Base-by-base conservation (phyloP, 2,113 vertebrate genomes). In the Corythaeola cristata region DNA sequence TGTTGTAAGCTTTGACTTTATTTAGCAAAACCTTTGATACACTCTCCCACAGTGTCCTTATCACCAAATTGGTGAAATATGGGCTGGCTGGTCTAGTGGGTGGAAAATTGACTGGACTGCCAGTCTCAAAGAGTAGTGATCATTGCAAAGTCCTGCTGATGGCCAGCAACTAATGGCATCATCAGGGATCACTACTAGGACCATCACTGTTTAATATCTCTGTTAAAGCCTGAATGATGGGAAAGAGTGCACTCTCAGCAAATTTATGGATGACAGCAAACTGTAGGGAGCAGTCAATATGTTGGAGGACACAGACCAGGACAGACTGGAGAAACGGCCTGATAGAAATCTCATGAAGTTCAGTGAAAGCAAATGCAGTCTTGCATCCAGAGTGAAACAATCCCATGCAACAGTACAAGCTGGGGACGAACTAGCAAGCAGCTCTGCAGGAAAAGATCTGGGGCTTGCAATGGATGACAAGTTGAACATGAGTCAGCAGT, bases 41-140 rank as follows among this genome's bases (percentile, higher is more conserved):
- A 1, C 2, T 62, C 21, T 44, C 41, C 11, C 27, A 11, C 9
- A n/a, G 45, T 39, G 41, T 39, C n/a, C 39, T 55, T 60, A 14
- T 55, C 5, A 71, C 6, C 32, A 75, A 32, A 23, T 4, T 0
- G 0, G 18, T 55, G 45, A 75, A 37, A 60, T 24, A 15, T 12
- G 7, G 20, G 15, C 15, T 60, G 50, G 23, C 9, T 74, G 50
- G 20, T 27, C 21, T 59, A 27, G 27, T 60, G 11, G 21, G 6
- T 71, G 21, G 32, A 66, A 75, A 84, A 75, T 7, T 26, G 17
- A 3, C 24, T 80, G 18, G 15, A 45, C 8, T 50, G 18, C 15
- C 23, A 66, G 5, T 12, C 27, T 66, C 39, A 60, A 60, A n/a
- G 5, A 44, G 9, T 17, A 39, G 15, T 33, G 17, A 44, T 28